phyloP scores from a whole-genome alignment of 2,888 invertebrate species.

The Sarcophaga variegata region DNA sequence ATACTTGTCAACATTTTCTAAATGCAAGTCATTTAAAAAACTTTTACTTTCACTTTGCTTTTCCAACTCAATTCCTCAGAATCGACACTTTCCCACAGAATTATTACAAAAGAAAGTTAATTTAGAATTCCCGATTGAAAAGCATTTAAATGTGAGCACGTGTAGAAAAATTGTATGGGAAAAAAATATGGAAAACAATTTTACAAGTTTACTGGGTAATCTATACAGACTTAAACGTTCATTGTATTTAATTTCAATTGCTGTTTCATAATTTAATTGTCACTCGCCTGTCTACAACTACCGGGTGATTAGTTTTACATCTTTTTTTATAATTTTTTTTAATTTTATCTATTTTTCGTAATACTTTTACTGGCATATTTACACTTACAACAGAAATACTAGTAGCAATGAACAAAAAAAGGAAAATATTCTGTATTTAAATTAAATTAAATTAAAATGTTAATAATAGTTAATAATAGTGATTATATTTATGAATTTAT shows the following conservation, averaged over 20 bases:
- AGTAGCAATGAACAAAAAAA: conserved; percentile 2
- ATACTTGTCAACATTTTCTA: background rate
- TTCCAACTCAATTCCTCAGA: background rate
- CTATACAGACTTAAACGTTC: background rate
- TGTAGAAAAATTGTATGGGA: too few relatives aligned
- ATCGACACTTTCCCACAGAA: background rate
- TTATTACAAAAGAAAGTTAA: background rate
- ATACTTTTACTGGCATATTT: background rate
- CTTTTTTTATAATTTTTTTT: background rate
- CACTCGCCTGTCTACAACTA: conserved; percentile 39
- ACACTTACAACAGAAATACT: background rate
- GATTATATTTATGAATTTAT: background rate
- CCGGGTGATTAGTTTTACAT: conserved; percentile 32
- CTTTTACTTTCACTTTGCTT: background rate
- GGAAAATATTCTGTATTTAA: background rate
- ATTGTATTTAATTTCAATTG: background rate
- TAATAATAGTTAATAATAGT: conserved; percentile 15
- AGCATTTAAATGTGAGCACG: too few relatives aligned
- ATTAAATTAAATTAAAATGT: background rate
- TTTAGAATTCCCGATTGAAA: background rate
- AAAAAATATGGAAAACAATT: too few relatives aligned
- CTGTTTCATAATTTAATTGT: conserved; percentile 43
- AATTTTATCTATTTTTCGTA: background rate
- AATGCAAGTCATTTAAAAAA: background rate
- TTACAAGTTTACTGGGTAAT: too few relatives aligned